phyloP scores from a whole-genome alignment of 2,888 invertebrate species.

The Ephialtes manifestator region DNA sequence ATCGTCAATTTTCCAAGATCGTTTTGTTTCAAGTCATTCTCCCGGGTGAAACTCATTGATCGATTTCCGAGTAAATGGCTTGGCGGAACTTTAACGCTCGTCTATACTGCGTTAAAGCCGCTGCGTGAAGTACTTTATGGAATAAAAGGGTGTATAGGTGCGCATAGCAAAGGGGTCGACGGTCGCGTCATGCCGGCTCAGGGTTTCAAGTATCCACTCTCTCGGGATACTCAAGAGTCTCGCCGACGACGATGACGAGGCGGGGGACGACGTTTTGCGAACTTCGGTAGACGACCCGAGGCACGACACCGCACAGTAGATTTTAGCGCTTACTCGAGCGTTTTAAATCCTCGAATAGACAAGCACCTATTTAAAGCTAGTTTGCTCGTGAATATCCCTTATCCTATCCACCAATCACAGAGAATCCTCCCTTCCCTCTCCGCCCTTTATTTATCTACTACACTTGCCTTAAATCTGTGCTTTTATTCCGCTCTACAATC shows the following conservation, averaged over 20 bases:
- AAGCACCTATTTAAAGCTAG: conserved; percentile 72
- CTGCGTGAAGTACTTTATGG: conserved; percentile 21
- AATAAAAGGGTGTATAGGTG: conserved; percentile 8
- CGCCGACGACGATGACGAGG: conserved; percentile 58
- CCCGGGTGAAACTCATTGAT: neutral
- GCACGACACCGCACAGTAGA: conserved; percentile 72
- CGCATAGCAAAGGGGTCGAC: conserved; percentile 39
- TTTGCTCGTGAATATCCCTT: conserved; percentile 41
- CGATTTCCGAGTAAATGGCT: conserved; percentile 28
- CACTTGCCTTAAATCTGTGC: neutral
- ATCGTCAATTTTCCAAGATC: conserved; percentile 29
- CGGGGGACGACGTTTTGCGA: neutral
- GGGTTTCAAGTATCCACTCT: conserved; percentile 68
- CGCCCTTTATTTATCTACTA: neutral
- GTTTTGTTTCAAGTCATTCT: conserved; percentile 2
- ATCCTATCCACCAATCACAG: neutral
- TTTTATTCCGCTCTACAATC: conserved; percentile 22
- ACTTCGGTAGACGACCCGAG: conserved; percentile 31
- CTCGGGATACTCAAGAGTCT: conserved; percentile 66
- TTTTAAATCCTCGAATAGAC: conserved; percentile 77
- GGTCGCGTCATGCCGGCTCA: conserved; percentile 44
- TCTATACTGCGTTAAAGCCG: neutral
- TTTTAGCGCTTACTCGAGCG: conserved; percentile 80
- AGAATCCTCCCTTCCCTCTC: no score
- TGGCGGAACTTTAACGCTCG: conserved; percentile 11